These are phyloP conservation scores for Drosophila pectinifera DNA, from an alignment of 1,140 invertebrate genomes.

Conservation along the genomic window DNA sequence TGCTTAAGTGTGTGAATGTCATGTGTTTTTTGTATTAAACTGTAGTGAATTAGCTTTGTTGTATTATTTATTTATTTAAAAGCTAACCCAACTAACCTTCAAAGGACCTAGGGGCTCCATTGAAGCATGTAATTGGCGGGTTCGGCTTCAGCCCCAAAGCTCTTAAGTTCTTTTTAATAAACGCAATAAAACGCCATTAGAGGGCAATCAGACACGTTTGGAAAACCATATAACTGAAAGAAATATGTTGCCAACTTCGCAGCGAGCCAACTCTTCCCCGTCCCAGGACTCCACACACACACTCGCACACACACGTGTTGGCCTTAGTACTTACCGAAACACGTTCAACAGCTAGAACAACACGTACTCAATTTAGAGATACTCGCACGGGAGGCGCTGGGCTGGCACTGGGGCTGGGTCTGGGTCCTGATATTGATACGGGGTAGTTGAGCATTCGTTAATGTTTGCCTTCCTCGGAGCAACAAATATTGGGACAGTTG, in stretches of 20 bases:
- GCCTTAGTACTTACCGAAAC: slow-evolving; percentile 74
- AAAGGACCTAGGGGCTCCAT: not conserved
- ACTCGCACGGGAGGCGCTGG: slow-evolving; percentile 34
- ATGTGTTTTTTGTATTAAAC: not conserved
- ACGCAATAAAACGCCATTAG: slow-evolving; percentile 78
- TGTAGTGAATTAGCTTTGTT: not conserved
- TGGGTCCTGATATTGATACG: slow-evolving; percentile 45
- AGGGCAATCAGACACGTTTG: slow-evolving; percentile 76
- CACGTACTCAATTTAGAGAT: slow-evolving; percentile 79
- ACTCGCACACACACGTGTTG: slow-evolving; percentile 45
- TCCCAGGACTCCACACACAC: slow-evolving; percentile 11
- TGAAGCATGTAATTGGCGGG: slow-evolving; percentile 23
- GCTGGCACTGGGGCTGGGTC: not conserved
- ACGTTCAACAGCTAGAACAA: slow-evolving; percentile 76
- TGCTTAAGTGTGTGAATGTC: not conserved
- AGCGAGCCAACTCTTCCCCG: slow-evolving; percentile 5
- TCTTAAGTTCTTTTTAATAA: slow-evolving; percentile 63
- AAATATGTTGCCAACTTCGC: slow-evolving; percentile 70
- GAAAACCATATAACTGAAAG: slow-evolving; percentile 76
- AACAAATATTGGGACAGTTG: slow-evolving; percentile 61
- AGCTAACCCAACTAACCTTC: not conserved
- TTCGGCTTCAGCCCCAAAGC: slow-evolving; percentile 5
- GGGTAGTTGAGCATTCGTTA: slow-evolving; percentile 56
- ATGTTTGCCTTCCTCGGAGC: slow-evolving; percentile 49
- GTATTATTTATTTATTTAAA: not conserved